Percentiles rank a stretch among this genome's conserved stretches.
Conservation (phyloP, 2,113 vertebrate species). For the Marcusenius ussheri region DNA sequence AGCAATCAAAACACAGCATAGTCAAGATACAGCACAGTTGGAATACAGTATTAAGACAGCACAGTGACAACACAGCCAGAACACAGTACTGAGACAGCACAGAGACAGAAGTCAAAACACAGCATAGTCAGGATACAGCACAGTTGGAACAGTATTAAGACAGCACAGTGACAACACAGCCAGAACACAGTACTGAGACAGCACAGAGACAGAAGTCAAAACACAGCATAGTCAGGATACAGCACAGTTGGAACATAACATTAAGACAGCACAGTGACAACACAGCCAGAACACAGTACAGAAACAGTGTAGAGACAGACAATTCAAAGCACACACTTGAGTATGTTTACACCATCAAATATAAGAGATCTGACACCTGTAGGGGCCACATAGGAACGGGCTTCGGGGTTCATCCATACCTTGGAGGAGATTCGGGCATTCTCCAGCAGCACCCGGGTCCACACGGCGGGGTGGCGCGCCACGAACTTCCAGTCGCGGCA, state of each 20-base stretch:
- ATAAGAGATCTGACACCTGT: neutral
- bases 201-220: neutral
- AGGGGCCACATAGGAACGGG: neutral
- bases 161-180: neutral
- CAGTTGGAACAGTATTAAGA: neutral
- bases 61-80: neutral
- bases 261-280: neutral
- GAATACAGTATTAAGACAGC: neutral
- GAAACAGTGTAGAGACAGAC: neutral
- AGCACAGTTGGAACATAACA: neutral
- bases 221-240: neutral
- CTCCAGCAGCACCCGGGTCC: constrained; percentile 90
- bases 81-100: neutral
- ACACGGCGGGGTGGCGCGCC: constrained; percentile 88
- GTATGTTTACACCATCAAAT: neutral
- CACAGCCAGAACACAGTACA: neutral
- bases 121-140: neutral
- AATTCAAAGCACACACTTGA: neutral
- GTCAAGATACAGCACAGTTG: no score
- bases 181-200: neutral
- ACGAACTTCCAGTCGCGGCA: constrained; percentile 96
- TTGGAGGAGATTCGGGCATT: constrained; percentile 92
- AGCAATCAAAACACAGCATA: neutral
- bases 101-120: neutral
- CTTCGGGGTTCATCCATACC: constrained; percentile 43